A percentile compares a stretch with the other conserved stretches of the same genome.
phyloP scores from a whole-genome alignment of 2,113 vertebrate species.

The Piprites chloris region DNA sequence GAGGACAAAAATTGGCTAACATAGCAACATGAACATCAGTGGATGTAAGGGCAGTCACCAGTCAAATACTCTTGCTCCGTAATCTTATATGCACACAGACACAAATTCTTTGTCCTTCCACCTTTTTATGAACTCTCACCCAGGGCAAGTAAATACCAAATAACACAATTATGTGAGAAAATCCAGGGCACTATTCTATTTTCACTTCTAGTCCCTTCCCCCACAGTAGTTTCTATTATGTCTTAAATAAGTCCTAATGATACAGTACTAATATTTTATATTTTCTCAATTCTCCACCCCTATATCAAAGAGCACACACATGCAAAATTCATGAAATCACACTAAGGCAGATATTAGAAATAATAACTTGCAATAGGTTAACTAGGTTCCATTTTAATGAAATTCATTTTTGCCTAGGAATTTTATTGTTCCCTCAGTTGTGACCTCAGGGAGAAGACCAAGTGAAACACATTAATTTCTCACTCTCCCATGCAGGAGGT shows the following conservation, averaged over 20 bases:
- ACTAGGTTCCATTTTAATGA: constrained; percentile 20
- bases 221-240: background rate
- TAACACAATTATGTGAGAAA: background rate
- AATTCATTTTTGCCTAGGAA: constrained; percentile 30
- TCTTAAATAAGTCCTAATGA: background rate
- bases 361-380: constrained; percentile 29
- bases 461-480: constrained; percentile 46
- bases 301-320: background rate
- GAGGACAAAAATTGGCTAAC: background rate
- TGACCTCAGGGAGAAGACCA: constrained; percentile 35
- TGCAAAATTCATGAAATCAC: background rate
- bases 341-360: constrained; percentile 14
- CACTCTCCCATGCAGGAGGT: constrained; percentile 1
- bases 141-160: background rate
- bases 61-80: background rate
- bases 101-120: background rate
- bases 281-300: background rate
- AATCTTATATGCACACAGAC: background rate
- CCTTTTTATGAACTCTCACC: background rate
- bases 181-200: background rate
- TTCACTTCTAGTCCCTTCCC: background rate
- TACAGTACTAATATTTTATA: background rate
- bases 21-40: background rate
- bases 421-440: constrained; percentile 18
- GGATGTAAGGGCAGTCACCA: background rate